Conservation (phyloP, 2,888 invertebrate genomes). For the Agrochola litura region DNA sequence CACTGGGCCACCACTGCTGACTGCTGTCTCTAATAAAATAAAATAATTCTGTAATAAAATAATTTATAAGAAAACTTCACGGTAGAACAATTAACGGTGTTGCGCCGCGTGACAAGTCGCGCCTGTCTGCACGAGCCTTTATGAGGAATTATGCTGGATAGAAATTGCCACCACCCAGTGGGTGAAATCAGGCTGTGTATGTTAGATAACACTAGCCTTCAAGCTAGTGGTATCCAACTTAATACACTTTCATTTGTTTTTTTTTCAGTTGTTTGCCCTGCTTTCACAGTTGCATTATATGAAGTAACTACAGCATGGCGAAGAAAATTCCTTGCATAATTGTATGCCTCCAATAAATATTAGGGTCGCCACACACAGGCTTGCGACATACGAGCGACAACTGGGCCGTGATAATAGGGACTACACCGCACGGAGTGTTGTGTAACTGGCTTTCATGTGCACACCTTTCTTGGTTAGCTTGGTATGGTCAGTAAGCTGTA, state of each 20-base stretch:
- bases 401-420: slow-evolving; percentile 86
- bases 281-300: slow-evolving; percentile 40
- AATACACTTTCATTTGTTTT: neutral
- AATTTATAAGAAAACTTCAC: too few relatives aligned
- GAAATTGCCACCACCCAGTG: too few relatives aligned
- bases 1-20: too few relatives aligned
- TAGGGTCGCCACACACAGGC: slow-evolving; percentile 73
- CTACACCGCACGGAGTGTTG: slow-evolving; percentile 74
- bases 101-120: too few relatives aligned
- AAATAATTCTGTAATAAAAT: too few relatives aligned
- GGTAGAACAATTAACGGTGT: too few relatives aligned
- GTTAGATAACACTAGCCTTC: too few relatives aligned
- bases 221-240: too few relatives aligned
- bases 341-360: slow-evolving; percentile 63
- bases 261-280: neutral
- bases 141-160: too few relatives aligned
- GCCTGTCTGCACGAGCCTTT: too few relatives aligned
- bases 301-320: slow-evolving; percentile 32
- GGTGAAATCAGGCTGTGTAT: too few relatives aligned
- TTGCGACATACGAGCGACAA: slow-evolving; percentile 82
- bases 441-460: slow-evolving; percentile 65
- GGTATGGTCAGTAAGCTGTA: slow-evolving; percentile 37
- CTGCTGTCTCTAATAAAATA: too few relatives aligned
- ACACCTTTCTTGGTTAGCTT: slow-evolving; percentile 41
- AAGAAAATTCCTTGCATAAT: slow-evolving; percentile 64